phyloP scores from a whole-genome alignment of 2,888 invertebrate genomes.

The Eubasilissa splendida region DNA sequence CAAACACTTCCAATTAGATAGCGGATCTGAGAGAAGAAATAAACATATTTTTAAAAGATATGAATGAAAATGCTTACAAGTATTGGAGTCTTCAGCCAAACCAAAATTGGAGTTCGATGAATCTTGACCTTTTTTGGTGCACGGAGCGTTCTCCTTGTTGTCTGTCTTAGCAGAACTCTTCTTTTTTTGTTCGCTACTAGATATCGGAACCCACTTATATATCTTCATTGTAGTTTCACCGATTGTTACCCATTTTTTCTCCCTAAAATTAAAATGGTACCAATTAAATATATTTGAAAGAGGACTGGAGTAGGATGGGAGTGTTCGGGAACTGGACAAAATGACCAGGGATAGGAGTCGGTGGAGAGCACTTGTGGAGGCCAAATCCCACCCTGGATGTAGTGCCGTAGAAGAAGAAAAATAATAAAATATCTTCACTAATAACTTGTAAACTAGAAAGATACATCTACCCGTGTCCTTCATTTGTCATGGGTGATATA shows the following conservation, averaged over 20 bases:
- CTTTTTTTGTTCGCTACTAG: slow-evolving; percentile 85
- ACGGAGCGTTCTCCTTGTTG: slow-evolving; percentile 85
- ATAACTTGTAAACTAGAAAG: too few relatives aligned
- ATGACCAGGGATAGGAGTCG: too few relatives aligned
- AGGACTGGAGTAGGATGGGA: too few relatives aligned
- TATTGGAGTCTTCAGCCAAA: slow-evolving; percentile 91
- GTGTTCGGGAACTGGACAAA: too few relatives aligned
- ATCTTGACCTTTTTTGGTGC: slow-evolving; percentile 79
- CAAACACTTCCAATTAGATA: background rate
- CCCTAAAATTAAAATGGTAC: slow-evolving; percentile 75
- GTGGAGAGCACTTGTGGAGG: too few relatives aligned
- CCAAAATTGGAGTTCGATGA: slow-evolving; percentile 88
- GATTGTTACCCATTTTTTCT: slow-evolving; percentile 99
- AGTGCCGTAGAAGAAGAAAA: too few relatives aligned
- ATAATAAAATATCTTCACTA: too few relatives aligned
- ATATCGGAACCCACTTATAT: slow-evolving; percentile 98
- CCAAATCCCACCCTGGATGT: too few relatives aligned
- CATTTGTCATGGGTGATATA: too few relatives aligned
- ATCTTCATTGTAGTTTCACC: slow-evolving; percentile 99
- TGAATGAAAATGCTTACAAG: slow-evolving; percentile 76
- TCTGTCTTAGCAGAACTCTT: slow-evolving; percentile 77
- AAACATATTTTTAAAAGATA: background rate
- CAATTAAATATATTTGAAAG: too few relatives aligned
- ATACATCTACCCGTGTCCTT: too few relatives aligned
- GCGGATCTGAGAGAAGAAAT: background rate